Percentiles rank a stretch among this genome's conserved stretches.
Conservation (phyloP, 37 sponge, comb jelly and placozoan genomes). For the Spongilla lacustris region DNA sequence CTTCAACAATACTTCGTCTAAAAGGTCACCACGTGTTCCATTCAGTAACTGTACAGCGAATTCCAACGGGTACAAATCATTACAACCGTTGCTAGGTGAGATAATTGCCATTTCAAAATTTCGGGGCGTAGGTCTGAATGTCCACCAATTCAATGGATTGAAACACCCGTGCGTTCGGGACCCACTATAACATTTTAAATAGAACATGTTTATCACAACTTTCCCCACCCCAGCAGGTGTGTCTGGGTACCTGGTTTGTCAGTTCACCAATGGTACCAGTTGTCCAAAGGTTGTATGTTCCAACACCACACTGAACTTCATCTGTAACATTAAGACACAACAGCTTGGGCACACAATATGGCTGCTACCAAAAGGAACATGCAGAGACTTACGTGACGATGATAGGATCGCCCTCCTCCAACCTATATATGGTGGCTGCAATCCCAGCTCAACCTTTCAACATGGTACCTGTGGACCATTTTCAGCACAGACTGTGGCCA, state of each 20-base stretch:
- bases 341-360: neutral
- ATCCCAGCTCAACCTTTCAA: neutral
- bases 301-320: neutral
- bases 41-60: too few species aligned
- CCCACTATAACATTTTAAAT: too few species aligned
- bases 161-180: too few species aligned
- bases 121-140: too few species aligned
- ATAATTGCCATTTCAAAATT: too few species aligned
- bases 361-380: neutral
- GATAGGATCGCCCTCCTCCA: neutral
- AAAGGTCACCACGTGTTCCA: too few species aligned
- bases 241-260: neutral
- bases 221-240: neutral
- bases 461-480: neutral
- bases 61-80: too few species aligned
- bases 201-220: too few species aligned
- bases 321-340: neutral
- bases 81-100: too few species aligned
- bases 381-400: neutral
- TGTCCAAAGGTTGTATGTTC: neutral
- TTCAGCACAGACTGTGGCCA: neutral
- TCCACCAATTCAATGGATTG: too few species aligned
- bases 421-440: neutral
- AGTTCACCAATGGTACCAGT: neutral
- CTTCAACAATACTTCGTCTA: too few species aligned